phyloP scores from a whole-genome alignment of 2,888 invertebrate species.

The Aspidapion aeneum region DNA sequence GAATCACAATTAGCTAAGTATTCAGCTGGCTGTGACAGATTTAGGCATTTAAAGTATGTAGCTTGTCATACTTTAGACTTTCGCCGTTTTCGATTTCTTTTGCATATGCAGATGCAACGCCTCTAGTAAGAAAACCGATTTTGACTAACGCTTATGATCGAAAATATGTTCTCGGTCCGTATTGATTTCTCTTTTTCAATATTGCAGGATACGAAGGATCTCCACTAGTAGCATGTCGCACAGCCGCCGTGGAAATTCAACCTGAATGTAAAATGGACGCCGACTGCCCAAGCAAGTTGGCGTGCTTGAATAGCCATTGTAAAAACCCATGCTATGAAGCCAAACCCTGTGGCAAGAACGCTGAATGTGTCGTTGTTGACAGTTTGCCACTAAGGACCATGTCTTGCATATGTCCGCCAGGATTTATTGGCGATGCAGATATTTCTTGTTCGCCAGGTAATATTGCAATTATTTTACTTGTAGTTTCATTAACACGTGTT shows the following conservation, averaged over 20 bases:
- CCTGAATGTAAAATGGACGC: slow-evolving; percentile 74
- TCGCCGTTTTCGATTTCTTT: too few species aligned
- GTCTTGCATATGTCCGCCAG: slow-evolving; percentile 81
- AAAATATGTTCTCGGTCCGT: too few species aligned
- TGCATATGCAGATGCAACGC: too few species aligned
- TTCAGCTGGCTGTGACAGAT: too few species aligned
- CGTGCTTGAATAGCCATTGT: slow-evolving; percentile 77
- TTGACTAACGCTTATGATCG: too few species aligned
- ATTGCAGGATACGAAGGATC: slow-evolving; percentile 81
- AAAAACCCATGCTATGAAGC: slow-evolving; percentile 76
- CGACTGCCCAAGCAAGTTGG: slow-evolving; percentile 81
- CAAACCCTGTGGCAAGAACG: slow-evolving; percentile 75
- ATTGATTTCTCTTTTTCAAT: too few species aligned
- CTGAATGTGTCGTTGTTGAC: slow-evolving; percentile 80
- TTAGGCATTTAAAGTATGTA: too few species aligned
- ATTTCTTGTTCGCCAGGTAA: slow-evolving; percentile 78
- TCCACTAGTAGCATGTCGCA: slow-evolving; percentile 63
- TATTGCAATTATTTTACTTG: slow-evolving; percentile 27
- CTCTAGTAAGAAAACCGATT: too few species aligned
- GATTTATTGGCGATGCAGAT: slow-evolving; percentile 83
- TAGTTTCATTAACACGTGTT: not conserved
- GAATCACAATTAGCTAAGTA: too few species aligned
- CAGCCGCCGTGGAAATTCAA: slow-evolving; percentile 53
- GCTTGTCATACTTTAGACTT: too few species aligned
- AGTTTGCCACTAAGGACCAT: slow-evolving; percentile 84